Percentiles rank a stretch among this genome's conserved stretches.
phyloP scores from a whole-genome alignment of 2,888 invertebrate genomes.

The Sabatieria punctata region DNA sequence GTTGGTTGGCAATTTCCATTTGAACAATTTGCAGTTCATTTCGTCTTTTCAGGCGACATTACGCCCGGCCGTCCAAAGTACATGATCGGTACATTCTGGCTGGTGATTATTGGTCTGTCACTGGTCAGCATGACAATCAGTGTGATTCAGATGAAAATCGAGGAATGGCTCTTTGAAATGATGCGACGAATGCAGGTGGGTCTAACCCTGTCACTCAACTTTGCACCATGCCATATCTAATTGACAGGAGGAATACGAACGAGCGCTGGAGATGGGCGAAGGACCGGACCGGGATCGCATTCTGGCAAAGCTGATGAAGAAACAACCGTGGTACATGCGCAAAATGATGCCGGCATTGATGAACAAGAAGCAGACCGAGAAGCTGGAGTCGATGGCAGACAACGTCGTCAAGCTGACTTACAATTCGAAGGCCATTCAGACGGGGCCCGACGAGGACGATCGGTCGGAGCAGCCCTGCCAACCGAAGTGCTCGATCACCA shows the following conservation, averaged over 20 bases:
- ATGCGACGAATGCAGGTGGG: background rate
- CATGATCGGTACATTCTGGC: conserved; percentile 75
- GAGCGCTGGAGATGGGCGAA: conserved; percentile 19
- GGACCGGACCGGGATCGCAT: conserved; percentile 13
- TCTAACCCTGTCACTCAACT: no score
- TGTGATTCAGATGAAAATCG: conserved; percentile 50
- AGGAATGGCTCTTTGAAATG: conserved; percentile 3
- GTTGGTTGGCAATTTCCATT: background rate
- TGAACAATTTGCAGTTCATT: background rate
- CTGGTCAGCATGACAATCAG: conserved; percentile 90
- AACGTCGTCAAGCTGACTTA: no score
- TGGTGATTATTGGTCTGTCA: conserved; percentile 74
- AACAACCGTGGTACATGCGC: conserved; percentile 17
- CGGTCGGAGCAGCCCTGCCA: no score
- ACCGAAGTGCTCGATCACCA: no score
- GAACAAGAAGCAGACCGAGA: background rate
- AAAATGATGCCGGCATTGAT: background rate
- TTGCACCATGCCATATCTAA: no score
- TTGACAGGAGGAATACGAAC: conserved; percentile 22
- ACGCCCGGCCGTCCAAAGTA: conserved; percentile 51
- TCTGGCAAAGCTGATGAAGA: conserved; percentile 13
- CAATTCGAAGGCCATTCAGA: no score
- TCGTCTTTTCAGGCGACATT: conserved; percentile 14
- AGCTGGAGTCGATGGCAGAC: background rate
- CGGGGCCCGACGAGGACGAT: no score